Percentiles rank a stretch among this genome's conserved stretches.
These are phyloP conservation scores for Drosophila melanica DNA, from an alignment of 1,140 invertebrate genomes.

Conservation along the genomic window DNA sequence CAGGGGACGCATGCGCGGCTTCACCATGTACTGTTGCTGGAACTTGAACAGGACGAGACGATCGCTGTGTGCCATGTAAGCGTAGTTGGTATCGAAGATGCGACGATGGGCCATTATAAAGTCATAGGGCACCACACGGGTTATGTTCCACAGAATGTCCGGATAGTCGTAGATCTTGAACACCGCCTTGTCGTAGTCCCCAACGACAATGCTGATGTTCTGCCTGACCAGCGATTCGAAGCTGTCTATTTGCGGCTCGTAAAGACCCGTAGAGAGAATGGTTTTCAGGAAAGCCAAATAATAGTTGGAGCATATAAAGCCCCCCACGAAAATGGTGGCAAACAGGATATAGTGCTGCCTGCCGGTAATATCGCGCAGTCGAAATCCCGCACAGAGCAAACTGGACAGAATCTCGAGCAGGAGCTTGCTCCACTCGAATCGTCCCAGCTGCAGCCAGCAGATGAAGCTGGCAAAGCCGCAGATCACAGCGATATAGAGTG, in stretches of 20 bases:
- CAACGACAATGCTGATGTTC: slow-evolving; percentile 46
- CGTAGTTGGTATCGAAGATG: slow-evolving; percentile 44
- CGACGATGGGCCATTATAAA: slow-evolving; percentile 39
- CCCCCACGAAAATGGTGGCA: slow-evolving; percentile 28
- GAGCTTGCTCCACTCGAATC: slow-evolving; percentile 9
- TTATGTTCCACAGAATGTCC: slow-evolving; percentile 37
- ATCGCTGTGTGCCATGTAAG: slow-evolving; percentile 49
- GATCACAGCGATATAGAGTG: slow-evolving; percentile 7
- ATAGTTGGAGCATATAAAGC: slow-evolving; percentile 49
- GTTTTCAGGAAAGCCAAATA: slow-evolving; percentile 50
- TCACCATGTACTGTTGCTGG: slow-evolving; percentile 50
- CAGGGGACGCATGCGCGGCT: slow-evolving; percentile 41
- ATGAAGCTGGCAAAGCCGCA: slow-evolving; percentile 29
- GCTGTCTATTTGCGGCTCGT: slow-evolving; percentile 44
- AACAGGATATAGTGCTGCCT: slow-evolving; percentile 27
- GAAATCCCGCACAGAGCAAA: slow-evolving; percentile 15
- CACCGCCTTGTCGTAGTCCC: slow-evolving; percentile 46
- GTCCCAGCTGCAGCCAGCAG: slow-evolving; percentile 27
- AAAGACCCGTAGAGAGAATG: slow-evolving; percentile 51
- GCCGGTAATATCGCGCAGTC: slow-evolving; percentile 9
- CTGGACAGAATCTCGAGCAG: slow-evolving; percentile 26
- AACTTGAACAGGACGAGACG: slow-evolving; percentile 42
- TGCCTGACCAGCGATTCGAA: slow-evolving; percentile 44
- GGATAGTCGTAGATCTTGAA: slow-evolving; percentile 27
- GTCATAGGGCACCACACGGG: slow-evolving; percentile 33